Percentiles rank a stretch among this genome's conserved stretches.
Evolutionary conservation across 2,888 invertebrate genomes (phyloP).

Genomic region (Cheilosia urbana): DNA sequence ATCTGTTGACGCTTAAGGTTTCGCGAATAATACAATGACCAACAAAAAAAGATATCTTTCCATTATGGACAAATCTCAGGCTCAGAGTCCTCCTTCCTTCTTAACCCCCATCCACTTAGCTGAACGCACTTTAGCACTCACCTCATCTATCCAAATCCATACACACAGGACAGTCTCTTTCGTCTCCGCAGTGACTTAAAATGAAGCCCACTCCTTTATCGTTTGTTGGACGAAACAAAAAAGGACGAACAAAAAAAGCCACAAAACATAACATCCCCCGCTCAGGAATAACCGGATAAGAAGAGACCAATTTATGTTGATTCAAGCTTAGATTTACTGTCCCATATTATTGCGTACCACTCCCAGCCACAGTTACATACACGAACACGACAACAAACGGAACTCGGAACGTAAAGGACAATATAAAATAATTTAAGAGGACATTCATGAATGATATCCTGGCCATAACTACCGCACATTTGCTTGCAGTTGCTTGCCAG

Average conservation of each 20-base stretch:
- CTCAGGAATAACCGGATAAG: conserved; percentile 59
- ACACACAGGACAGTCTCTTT: not conserved
- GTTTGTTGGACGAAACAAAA: not conserved
- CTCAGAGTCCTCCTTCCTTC: too few relatives aligned
- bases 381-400: conserved; percentile 9
- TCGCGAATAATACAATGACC: too few relatives aligned
- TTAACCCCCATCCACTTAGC: conserved; percentile 33
- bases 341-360: conserved; percentile 69
- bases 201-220: conserved; percentile 46
- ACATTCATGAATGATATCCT: conserved; percentile 73
- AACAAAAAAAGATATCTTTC: too few relatives aligned
- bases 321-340: conserved; percentile 70
- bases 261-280: not conserved
- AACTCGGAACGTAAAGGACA: conserved; percentile 53
- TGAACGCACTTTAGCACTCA: conserved; percentile 46
- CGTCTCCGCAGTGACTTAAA: conserved; percentile 28
- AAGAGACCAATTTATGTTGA: conserved; percentile 72
- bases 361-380: conserved; percentile 4
- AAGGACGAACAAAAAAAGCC: not conserved
- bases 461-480: conserved; percentile 59
- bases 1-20: too few relatives aligned
- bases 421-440: conserved; percentile 75
- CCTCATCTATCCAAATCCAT: conserved; percentile 39
- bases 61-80: too few relatives aligned
- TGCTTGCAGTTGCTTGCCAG: conserved; percentile 12